A percentile compares a stretch with the other conserved stretches of the same genome.
These are phyloP conservation scores for Onchidella celtica DNA, from an alignment of 2,888 invertebrate species.

Conservation along the genomic window DNA sequence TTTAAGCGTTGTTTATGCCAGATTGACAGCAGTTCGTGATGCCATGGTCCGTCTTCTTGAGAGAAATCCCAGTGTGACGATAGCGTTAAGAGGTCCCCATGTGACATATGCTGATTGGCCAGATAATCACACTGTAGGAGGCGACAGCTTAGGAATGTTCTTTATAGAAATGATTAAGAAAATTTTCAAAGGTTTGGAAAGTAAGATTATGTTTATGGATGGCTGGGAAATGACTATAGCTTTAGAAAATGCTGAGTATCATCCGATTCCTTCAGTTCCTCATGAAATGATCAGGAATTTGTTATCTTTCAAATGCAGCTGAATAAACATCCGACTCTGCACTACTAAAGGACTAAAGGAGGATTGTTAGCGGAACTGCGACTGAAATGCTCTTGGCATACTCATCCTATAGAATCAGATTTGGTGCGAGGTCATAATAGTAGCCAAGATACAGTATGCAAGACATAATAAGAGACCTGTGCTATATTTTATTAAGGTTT, in stretches of 20 bases:
- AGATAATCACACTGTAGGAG: slow-evolving; percentile 35
- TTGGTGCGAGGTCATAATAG: too few relatives aligned
- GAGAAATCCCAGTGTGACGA: slow-evolving; percentile 24
- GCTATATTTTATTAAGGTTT: too few relatives aligned
- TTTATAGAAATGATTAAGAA: slow-evolving; percentile 13
- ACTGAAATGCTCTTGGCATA: too few relatives aligned
- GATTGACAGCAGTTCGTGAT: neutral
- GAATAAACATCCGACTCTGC: too few relatives aligned
- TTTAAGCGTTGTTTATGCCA: neutral
- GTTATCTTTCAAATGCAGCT: slow-evolving; percentile 27
- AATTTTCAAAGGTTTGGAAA: slow-evolving; percentile 4
- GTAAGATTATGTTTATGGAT: slow-evolving; percentile 28
- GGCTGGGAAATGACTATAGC: slow-evolving; percentile 45
- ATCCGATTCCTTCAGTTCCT: neutral
- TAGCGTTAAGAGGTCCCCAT: slow-evolving; percentile 39
- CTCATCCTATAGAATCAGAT: too few relatives aligned
- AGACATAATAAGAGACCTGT: too few relatives aligned
- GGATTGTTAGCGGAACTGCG: too few relatives aligned
- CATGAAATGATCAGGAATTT: slow-evolving; percentile 5
- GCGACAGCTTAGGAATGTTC: slow-evolving; percentile 19
- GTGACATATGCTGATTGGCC: neutral
- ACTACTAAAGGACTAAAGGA: too few relatives aligned
- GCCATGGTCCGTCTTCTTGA: slow-evolving; percentile 7
- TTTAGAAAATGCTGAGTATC: slow-evolving; percentile 12
- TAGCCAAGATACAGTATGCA: too few relatives aligned